Percentiles rank a stretch among this genome's conserved stretches.
Evolutionary conservation across 1,140 invertebrate species (phyloP).

Genomic region (Drosophila nannoptera): DNA sequence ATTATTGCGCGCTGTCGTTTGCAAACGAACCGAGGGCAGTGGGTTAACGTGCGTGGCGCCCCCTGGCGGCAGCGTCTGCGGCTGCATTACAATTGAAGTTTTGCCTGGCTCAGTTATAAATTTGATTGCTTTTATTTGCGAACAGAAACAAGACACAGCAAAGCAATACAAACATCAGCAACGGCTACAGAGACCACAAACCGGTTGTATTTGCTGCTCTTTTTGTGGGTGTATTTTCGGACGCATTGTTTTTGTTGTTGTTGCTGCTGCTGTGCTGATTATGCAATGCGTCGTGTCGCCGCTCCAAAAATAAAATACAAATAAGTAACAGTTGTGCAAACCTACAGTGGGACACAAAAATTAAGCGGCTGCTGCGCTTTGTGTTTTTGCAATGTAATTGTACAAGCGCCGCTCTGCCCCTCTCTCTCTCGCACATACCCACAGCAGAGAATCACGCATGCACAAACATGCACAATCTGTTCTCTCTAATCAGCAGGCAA

Average conservation of each 20-base stretch:
- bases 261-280: conserved; percentile 47
- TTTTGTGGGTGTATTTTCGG: conserved; percentile 67
- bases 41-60: conserved; percentile 67
- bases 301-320: conserved; percentile 53
- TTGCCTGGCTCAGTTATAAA: conserved; percentile 47
- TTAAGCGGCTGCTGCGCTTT: conserved; percentile 38
- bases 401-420: conserved; percentile 1
- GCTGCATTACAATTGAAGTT: conserved; percentile 52
- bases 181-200: conserved; percentile 26
- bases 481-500: conserved; percentile 59
- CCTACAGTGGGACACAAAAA: conserved; percentile 20
- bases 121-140: conserved; percentile 53
- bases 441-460: conserved; percentile 11
- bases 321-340: conserved; percentile 53
- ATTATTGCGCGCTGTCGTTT: conserved; percentile 38
- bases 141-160: conserved; percentile 24
- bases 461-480: conserved; percentile 31
- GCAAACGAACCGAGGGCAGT: conserved; percentile 58
- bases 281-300: conserved; percentile 69
- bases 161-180: conserved; percentile 20
- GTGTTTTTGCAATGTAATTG: conserved; percentile 36
- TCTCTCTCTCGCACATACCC: background rate
- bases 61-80: conserved; percentile 31
- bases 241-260: conserved; percentile 47
- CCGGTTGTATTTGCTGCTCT: conserved; percentile 49